Evolutionary conservation across 2,888 invertebrate species (phyloP).

Genomic region (Nomada ferruginata): DNA sequence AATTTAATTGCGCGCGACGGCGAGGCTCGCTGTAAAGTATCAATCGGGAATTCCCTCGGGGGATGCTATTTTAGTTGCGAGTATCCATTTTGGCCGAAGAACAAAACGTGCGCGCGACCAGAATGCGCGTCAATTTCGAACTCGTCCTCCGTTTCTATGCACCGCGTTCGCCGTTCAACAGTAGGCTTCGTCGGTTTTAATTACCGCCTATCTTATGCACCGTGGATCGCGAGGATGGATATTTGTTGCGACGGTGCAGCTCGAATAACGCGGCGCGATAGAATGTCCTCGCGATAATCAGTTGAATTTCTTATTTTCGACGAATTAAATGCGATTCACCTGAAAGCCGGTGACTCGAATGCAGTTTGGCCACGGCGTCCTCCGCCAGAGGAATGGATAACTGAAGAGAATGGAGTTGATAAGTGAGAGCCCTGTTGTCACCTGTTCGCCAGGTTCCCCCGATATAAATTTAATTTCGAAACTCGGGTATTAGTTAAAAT

Average conservation of each 20-base stretch:
- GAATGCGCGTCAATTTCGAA: not conserved
- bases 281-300: no score
- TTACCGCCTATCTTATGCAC: not conserved
- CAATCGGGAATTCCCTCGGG: not conserved
- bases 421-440: slow-evolving; percentile 52
- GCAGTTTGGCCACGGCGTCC: slow-evolving; percentile 57
- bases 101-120: not conserved
- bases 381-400: slow-evolving; percentile 62
- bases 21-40: not conserved
- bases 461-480: not conserved
- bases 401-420: slow-evolving; percentile 60
- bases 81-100: not conserved
- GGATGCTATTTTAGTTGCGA: not conserved
- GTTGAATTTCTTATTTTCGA: no score
- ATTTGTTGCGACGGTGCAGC: no score
- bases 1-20: not conserved
- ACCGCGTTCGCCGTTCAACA: not conserved
- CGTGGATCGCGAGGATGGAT: not conserved
- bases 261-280: no score
- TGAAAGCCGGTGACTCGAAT: not conserved
- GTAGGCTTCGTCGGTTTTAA: not conserved
- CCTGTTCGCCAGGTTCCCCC: not conserved
- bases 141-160: not conserved
- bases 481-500: no score
- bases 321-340: no score